These are phyloP conservation scores for Poecilia gillii DNA, from an alignment of 2,797 vertebrate genomes.

Conservation along the genomic window DNA sequence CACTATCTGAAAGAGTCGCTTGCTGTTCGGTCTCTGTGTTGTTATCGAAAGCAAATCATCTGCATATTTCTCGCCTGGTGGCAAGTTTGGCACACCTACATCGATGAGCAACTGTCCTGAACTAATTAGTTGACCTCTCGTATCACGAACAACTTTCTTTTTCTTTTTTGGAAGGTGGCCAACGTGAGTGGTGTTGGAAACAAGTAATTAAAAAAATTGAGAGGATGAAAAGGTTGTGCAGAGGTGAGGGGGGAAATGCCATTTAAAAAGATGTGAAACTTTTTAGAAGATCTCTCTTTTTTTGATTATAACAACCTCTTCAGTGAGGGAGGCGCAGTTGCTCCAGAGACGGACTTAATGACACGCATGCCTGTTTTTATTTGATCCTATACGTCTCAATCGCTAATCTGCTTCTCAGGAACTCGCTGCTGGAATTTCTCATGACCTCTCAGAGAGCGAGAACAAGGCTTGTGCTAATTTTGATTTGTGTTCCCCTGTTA, in stretches of 20 bases:
- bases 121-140: background rate
- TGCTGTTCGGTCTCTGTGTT: background rate
- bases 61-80: background rate
- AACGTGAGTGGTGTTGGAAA: background rate
- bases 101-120: background rate
- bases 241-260: too few species aligned
- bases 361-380: slow-evolving; percentile 6
- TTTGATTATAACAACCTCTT: background rate
- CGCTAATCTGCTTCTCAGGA: slow-evolving; percentile 30
- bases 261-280: background rate
- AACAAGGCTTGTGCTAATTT: slow-evolving; percentile 62
- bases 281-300: background rate
- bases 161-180: background rate
- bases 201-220: background rate
- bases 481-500: slow-evolving; percentile 69
- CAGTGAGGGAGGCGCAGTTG: background rate
- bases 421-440: slow-evolving; percentile 27
- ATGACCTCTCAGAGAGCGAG: slow-evolving; percentile 46
- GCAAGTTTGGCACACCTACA: background rate
- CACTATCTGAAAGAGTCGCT: background rate
- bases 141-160: background rate
- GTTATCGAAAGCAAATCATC: background rate
- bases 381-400: slow-evolving; percentile 20
- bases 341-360: background rate
- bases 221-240: background rate